Base-by-base conservation (phyloP, 2,113 vertebrate species). In the Misgurnus anguillicaudatus region DNA sequence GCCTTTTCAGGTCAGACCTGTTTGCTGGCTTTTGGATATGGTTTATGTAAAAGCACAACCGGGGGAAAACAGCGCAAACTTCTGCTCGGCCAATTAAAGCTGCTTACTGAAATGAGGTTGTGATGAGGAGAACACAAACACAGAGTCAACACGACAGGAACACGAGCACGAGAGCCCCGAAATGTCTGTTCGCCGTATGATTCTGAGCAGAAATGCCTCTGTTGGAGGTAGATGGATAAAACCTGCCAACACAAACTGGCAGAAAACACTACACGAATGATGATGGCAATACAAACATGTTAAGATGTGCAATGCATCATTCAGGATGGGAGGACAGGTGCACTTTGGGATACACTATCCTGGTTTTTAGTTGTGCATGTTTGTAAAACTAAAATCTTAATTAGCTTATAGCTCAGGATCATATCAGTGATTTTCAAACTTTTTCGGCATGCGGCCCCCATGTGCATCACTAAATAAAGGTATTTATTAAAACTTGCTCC, bases 1-100 rank as follows among this genome's bases (percentile, higher is more conserved):
- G 51, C 69, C 65, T 78, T 74, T 82, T 82, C 80, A 84, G 70
- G 78, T 80, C 74, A 77, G 75, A 83, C 78, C 75, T 81, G 82
- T 86, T 84, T 79, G 65, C 74, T 73, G 45, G 51, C 61, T 67
- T n/a, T n/a, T n/a, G n/a, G n/a, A n/a, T n/a, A n/a, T 11, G 48
- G 69, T 7, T 78, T 68, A 75, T 71, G 24, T 51, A 81, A 68
- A 45, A 17, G 21, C 0, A 16, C 9, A 76, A 42, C 39, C 58
- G 38, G 36, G 55, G 58, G 70, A 71, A 41, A 24, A 55, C 41
- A 64, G 42, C 55, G 38, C 13, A 47, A 42, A 64, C 31, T 63
- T 51, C n/a, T 63, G 45, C 76, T 58, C 19, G 19, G 55, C 11
- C 64, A 58, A 66, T 66, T 78, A 48, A 17, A 79, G 65, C 39